Base-by-base conservation (phyloP, 2,888 invertebrate species). In the Pollenia amentaria region DNA sequence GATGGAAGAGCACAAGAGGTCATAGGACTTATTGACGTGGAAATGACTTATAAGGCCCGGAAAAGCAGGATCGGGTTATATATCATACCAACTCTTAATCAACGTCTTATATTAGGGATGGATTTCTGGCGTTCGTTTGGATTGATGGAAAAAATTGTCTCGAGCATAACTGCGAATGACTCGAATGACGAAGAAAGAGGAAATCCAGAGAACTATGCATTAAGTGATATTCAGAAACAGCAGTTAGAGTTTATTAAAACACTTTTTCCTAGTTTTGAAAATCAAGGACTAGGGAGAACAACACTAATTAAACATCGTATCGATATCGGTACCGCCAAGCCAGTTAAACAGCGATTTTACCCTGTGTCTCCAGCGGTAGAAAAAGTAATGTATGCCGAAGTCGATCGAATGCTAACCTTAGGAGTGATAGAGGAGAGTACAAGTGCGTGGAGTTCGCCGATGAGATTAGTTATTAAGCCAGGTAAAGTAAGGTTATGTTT, bases 381-480 rank as follows among this genome's bases (percentile, higher is more conserved):
- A 75, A 72, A 73, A 64, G 14, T 84, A 11, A 57, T 89, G 46
- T 86, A 21, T 21, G 21, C 21, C 21, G 21, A 21, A 21, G 21
- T 21, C 21, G 21, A 21, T 21, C 1, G 21, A 70, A 92, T 92
- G 91, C 44, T 92, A 14, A 62, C 44, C 3, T 69, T 88, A 6
- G 90, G 88, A 2, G 88, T 92, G 0, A 88, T 92, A 1, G 90
- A 91, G 57, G 88, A 84, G 9, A 90, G 89, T 0, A 73, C 79
- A 0, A 67, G 67, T 12, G 62, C 76, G 0, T 72, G 83, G 83
- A 77, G 70, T 60, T 69, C 60, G 9, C 75, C 75, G 3, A 62
- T 69, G 67, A n/a, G 67, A 2, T 8, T 77, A n/a, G 70, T 83
- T 21, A 21, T 21, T 21, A 21, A 21, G 21, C 21, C 21, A 21